Base-by-base conservation (phyloP, 2,888 invertebrate genomes). In the Papilio gigon region DNA sequence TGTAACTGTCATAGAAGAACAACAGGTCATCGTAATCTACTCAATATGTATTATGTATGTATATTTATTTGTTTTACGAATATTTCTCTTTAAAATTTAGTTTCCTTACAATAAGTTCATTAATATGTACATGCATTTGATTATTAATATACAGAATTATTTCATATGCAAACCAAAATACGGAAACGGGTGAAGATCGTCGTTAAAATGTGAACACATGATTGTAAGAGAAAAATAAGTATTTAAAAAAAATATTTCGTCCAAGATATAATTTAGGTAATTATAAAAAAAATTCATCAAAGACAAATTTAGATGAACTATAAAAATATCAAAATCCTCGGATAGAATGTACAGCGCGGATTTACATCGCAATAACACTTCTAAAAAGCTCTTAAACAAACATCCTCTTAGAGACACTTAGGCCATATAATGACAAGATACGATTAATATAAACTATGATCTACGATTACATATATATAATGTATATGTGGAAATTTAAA, bases 321-420 rank as follows among this genome's bases (percentile, higher is more conserved):
- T 59, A 66, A 59, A 66, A 56, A 53, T 66, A 66, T 60, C 14
- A 58, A 42, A 59, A 33, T 30, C 25, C 42, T 44, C 33, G 33
- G 3, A 37, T 60, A 44, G 44, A 63, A 30, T 33, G 47, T 59
- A 66, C 40, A 61, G 53, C 60, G 22, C 22, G 17, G 59, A 35
- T 25, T 59, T 66, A 59, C 35, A 33, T 66, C 47, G 47, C 22
- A 17, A 66, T 35, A 27, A 59, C 14, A 66, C 9, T 50, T 40
- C 33, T 61, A 67, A 50, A 61, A 67, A 67, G 61, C 67, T 53
- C 60, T 53, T 67, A 47, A 25, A 47, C 12, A 67, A 60, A 60
- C 37, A 37, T 47, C 14, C 20, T 27, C 60, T 66, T 14, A 44
- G 12, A 67, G 27, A 61, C 12, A 67, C 20, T 61, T 67, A 67